Percentiles rank a stretch among this genome's conserved stretches.
Conservation (phyloP, 2,888 invertebrate species). For the Ramazzottius varieornatus region DNA sequence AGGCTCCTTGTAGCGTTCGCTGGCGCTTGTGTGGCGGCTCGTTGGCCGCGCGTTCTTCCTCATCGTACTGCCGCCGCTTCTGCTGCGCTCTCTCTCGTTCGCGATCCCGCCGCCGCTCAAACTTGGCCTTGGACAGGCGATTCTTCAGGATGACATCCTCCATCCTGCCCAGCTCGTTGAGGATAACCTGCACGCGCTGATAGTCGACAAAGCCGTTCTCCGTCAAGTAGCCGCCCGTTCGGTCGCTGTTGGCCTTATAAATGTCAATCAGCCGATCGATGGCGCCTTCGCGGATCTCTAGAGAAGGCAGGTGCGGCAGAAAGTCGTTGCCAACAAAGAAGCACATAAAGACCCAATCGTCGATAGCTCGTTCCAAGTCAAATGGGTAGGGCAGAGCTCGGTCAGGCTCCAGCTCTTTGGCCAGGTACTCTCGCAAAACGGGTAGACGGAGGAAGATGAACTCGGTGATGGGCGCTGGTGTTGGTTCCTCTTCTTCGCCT, state of each 20-base stretch:
- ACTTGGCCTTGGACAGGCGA: not conserved
- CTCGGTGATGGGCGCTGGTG: slow-evolving; percentile 5
- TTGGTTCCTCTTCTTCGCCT: not conserved
- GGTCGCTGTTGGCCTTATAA: slow-evolving; percentile 78
- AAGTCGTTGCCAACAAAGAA: slow-evolving; percentile 99
- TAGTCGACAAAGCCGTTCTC: slow-evolving; percentile 77
- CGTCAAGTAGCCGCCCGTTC: slow-evolving; percentile 79
- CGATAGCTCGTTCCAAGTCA: slow-evolving; percentile 52
- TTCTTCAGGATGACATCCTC: not conserved
- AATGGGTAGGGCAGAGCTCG: slow-evolving; percentile 79
- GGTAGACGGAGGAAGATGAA: slow-evolving; percentile 45
- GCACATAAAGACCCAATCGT: slow-evolving; percentile 95
- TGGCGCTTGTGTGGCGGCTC: not conserved
- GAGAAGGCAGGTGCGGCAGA: slow-evolving; percentile 79
- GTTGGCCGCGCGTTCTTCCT: slow-evolving; percentile 10
- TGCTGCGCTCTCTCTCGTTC: slow-evolving; percentile 4
- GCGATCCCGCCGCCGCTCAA: not conserved
- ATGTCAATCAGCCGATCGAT: slow-evolving; percentile 71
- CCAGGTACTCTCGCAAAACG: slow-evolving; percentile 73
- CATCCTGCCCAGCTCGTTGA: slow-evolving; percentile 29
- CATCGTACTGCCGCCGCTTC: slow-evolving; percentile 3
- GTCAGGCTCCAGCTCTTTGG: slow-evolving; percentile 57
- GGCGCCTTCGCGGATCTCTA: slow-evolving; percentile 82
- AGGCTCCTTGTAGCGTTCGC: too few species aligned
- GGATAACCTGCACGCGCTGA: slow-evolving; percentile 71